phyloP scores from a whole-genome alignment of 2,113 vertebrate species.

The Datnioides undecimradiatus region DNA sequence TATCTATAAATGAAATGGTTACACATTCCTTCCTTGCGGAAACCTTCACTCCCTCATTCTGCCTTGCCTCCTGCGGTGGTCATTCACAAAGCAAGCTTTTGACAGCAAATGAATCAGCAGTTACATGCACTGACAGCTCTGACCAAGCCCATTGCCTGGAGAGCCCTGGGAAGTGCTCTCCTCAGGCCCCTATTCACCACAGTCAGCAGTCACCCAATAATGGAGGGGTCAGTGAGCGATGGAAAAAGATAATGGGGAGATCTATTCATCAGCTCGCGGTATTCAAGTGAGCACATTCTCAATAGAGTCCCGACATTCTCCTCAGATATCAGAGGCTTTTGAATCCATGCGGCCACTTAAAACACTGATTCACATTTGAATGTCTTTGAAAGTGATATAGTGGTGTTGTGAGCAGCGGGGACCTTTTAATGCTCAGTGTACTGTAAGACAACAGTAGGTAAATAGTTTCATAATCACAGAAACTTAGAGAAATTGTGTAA shows the following conservation, averaged over 20 bases:
- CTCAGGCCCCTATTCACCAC: slow-evolving; percentile 74
- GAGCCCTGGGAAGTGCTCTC: slow-evolving; percentile 78
- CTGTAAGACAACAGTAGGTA: neutral
- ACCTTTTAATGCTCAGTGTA: slow-evolving; percentile 8
- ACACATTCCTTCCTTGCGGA: slow-evolving; percentile 71
- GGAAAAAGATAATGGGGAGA: slow-evolving; percentile 81
- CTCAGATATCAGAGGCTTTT: slow-evolving; percentile 73
- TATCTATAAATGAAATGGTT: slow-evolving; percentile 65
- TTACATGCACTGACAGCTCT: slow-evolving; percentile 85
- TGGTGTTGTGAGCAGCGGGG: slow-evolving; percentile 34
- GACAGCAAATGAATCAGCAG: slow-evolving; percentile 86
- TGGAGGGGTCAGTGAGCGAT: slow-evolving; percentile 82
- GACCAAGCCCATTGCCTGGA: slow-evolving; percentile 67
- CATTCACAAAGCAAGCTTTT: slow-evolving; percentile 83
- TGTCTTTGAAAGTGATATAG: slow-evolving; percentile 78
- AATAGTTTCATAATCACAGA: slow-evolving; percentile 1
- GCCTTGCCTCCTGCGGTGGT: slow-evolving; percentile 70
- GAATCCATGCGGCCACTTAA: slow-evolving; percentile 72
- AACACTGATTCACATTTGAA: slow-evolving; percentile 68
- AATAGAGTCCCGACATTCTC: slow-evolving; percentile 74
- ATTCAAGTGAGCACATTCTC: slow-evolving; percentile 75
- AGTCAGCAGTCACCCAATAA: slow-evolving; percentile 82
- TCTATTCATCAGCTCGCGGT: slow-evolving; percentile 75
- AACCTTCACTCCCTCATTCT: slow-evolving; percentile 55
- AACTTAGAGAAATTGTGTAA: neutral